Conservation (phyloP, 2,113 vertebrate species). For the Fukomys damarensis region DNA sequence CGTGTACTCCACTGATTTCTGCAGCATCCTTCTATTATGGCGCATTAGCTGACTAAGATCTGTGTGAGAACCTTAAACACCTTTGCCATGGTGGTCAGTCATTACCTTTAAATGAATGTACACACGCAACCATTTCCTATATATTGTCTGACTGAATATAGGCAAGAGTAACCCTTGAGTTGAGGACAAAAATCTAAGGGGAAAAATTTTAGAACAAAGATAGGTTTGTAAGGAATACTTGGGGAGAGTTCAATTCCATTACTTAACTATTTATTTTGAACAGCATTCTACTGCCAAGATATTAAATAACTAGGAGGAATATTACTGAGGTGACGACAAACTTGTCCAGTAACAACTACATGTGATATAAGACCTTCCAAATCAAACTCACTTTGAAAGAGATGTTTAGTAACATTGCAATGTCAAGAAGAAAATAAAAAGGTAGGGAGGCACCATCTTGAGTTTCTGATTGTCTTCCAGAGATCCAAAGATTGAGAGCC, state of each 20-base stretch:
- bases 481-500: not conserved
- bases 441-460: not conserved
- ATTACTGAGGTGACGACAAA: constrained; percentile 57
- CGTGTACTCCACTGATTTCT: not conserved
- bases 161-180: not conserved
- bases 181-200: constrained; percentile 2
- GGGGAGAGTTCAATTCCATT: constrained; percentile 47
- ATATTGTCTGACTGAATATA: not conserved
- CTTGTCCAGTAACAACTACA: constrained; percentile 41
- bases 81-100: not conserved
- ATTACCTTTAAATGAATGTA: not conserved
- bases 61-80: not conserved
- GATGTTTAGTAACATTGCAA: not conserved
- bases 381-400: constrained; percentile 47
- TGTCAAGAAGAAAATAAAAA: constrained; percentile 55
- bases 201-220: constrained; percentile 57
- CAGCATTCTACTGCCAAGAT: constrained; percentile 23
- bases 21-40: not conserved
- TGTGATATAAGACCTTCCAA: constrained; percentile 31
- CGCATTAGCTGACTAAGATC: not conserved
- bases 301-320: not conserved
- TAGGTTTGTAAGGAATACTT: constrained; percentile 41
- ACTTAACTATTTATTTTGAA: constrained; percentile 34
- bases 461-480: not conserved
- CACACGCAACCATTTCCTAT: not conserved